Evolutionary conservation across 2,113 vertebrate species (phyloP).

Genomic region (Haemorhous mexicanus): DNA sequence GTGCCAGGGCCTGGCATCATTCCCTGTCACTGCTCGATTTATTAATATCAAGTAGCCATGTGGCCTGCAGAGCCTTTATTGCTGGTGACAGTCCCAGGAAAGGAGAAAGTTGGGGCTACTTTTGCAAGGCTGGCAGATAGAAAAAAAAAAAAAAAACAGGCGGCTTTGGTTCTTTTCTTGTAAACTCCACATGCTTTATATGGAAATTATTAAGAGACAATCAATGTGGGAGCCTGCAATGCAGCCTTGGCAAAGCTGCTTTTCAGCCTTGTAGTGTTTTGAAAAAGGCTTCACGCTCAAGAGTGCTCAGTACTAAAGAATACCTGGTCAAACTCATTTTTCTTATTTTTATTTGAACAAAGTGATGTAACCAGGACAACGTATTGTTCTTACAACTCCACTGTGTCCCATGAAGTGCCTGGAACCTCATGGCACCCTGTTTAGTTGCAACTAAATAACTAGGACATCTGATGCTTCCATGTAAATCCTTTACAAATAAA

Average conservation of each 20-base stretch:
- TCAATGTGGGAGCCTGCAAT: not conserved
- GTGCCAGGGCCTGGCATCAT: constrained; percentile 30
- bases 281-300: not conserved
- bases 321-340: not conserved
- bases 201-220: constrained; percentile 40
- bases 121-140: constrained; percentile 14
- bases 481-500: not conserved
- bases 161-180: constrained; percentile 22
- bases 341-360: not conserved
- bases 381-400: not conserved
- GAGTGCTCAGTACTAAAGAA: not conserved
- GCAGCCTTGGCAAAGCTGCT: not conserved
- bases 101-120: constrained; percentile 42
- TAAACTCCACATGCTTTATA: constrained; percentile 15
- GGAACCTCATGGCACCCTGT: not conserved
- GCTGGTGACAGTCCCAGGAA: constrained; percentile 43
- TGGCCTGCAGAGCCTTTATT: constrained; percentile 49
- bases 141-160: not conserved
- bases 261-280: not conserved
- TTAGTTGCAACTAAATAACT: not conserved
- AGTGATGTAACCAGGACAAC: not conserved
- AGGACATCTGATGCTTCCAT: not conserved
- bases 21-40: constrained; percentile 20
- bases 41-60: constrained; percentile 54
- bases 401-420: not conserved